Percentiles rank a stretch among this genome's conserved stretches.
Conservation (phyloP, 2,888 invertebrate genomes). For the Disparrhopalites patrizii region DNA sequence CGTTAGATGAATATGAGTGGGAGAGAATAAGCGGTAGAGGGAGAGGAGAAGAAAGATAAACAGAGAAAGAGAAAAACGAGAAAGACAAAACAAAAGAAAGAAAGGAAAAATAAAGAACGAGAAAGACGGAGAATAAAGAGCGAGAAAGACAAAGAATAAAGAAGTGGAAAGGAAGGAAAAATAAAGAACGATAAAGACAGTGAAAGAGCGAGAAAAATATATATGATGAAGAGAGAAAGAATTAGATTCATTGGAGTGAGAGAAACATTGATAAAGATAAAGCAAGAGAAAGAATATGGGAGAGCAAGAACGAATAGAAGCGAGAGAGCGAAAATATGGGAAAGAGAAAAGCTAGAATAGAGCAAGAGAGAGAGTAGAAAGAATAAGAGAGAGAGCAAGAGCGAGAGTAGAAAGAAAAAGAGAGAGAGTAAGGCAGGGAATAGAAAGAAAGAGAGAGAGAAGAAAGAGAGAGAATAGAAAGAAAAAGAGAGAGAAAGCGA, state of each 20-base stretch:
- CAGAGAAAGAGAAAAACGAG: background rate
- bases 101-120: too few species aligned
- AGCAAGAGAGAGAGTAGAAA: too few species aligned
- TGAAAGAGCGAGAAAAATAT: too few species aligned
- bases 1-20: too few species aligned
- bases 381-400: too few species aligned
- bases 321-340: background rate
- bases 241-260: background rate
- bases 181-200: too few species aligned
- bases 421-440: background rate
- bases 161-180: background rate
- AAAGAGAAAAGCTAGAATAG: too few species aligned
- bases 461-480: constrained; percentile 12
- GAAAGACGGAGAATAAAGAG: too few species aligned
- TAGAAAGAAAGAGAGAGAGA: background rate
- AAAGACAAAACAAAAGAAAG: background rate
- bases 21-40: background rate
- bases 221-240: background rate
- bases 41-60: background rate
- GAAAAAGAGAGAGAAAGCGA: too few species aligned
- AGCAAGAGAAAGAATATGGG: background rate
- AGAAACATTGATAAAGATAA: background rate
- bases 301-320: background rate
- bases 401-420: background rate
- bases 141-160: too few species aligned